A percentile compares a stretch with the other conserved stretches of the same genome.
phyloP scores from a whole-genome alignment of 2,888 invertebrate genomes.

The Stenchaetothrips biformis region DNA sequence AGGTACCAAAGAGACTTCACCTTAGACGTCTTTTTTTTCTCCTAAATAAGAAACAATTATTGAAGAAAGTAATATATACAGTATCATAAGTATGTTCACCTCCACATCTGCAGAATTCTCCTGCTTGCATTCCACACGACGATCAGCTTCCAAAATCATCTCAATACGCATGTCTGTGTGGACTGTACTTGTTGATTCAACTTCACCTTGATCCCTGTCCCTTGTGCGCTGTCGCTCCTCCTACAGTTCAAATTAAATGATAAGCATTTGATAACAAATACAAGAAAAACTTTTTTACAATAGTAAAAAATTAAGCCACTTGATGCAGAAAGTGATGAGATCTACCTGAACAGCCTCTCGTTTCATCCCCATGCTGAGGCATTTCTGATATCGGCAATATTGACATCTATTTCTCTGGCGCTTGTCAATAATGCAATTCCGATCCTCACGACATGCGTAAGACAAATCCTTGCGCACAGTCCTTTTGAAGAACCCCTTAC shows the following conservation, averaged over 20 bases:
- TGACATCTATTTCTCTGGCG: conserved; percentile 95
- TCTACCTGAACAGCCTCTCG: conserved; percentile 73
- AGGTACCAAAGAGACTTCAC: not conserved
- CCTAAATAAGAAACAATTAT: not conserved
- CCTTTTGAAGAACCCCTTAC: conserved; percentile 97
- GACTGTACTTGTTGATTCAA: conserved; percentile 65
- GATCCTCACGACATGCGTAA: conserved; percentile 93
- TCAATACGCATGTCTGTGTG: conserved; percentile 90
- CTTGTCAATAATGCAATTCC: conserved; percentile 94
- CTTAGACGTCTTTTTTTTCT: not conserved
- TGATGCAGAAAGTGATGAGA: not conserved
- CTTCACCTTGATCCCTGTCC: conserved; percentile 65
- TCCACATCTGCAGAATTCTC: conserved; percentile 47
- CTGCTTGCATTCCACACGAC: conserved; percentile 61
- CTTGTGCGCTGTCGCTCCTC: conserved; percentile 89
- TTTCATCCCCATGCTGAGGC: conserved; percentile 95
- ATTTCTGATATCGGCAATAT: conserved; percentile 97
- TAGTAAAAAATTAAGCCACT: not conserved
- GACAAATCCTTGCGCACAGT: conserved; percentile 95
- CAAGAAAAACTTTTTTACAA: conserved; percentile 9
- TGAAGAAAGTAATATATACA: not conserved
- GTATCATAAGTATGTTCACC: conserved; percentile 39
- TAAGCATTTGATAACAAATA: not conserved
- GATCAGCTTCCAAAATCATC: conserved; percentile 87
- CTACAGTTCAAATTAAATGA: conserved; percentile 48